Percentiles rank a stretch among this genome's conserved stretches.
Conservation (phyloP, 37 sponge, comb jelly and placozoan species). For the Mnemiopsis leidyi region DNA sequence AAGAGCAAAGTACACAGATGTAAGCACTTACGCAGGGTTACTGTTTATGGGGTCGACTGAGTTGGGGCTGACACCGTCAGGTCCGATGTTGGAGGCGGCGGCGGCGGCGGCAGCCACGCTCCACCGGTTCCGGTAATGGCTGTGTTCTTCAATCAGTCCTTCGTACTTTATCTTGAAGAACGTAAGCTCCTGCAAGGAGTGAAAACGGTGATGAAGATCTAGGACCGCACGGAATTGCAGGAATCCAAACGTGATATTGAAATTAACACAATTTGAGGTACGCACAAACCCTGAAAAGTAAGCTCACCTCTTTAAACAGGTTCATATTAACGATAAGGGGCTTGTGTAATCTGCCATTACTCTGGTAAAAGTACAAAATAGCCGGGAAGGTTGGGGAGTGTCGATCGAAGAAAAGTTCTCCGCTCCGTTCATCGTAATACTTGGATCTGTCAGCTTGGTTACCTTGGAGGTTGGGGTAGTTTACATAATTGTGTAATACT, state of each 20-base stretch:
- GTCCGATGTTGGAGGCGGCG: neutral
- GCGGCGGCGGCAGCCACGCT: slow-evolving; percentile 30
- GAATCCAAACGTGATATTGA: no score
- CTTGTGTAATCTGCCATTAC: slow-evolving; percentile 11
- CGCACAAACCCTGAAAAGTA: no score
- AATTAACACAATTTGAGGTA: no score
- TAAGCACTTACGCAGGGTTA: slow-evolving; percentile 53
- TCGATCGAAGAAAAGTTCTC: slow-evolving; percentile 58
- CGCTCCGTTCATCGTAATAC: slow-evolving; percentile 20
- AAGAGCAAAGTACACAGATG: no score
- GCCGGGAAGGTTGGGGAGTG: slow-evolving; percentile 56
- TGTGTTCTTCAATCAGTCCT: neutral
- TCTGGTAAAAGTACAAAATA: slow-evolving; percentile 48
- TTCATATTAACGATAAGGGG: slow-evolving; percentile 9
- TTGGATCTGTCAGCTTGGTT: neutral
- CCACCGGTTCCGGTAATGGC: slow-evolving; percentile 5
- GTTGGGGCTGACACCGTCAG: neutral
- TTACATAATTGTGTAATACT: no score
- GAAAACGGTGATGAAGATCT: no score
- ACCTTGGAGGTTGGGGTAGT: neutral
- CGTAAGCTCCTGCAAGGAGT: slow-evolving; percentile 32
- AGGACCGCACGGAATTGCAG: no score
- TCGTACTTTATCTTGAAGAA: slow-evolving; percentile 25
- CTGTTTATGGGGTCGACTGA: slow-evolving; percentile 59
- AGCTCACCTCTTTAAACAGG: slow-evolving; percentile 2